Conservation (phyloP, 2,888 invertebrate genomes). For the Saturnia pavonia region DNA sequence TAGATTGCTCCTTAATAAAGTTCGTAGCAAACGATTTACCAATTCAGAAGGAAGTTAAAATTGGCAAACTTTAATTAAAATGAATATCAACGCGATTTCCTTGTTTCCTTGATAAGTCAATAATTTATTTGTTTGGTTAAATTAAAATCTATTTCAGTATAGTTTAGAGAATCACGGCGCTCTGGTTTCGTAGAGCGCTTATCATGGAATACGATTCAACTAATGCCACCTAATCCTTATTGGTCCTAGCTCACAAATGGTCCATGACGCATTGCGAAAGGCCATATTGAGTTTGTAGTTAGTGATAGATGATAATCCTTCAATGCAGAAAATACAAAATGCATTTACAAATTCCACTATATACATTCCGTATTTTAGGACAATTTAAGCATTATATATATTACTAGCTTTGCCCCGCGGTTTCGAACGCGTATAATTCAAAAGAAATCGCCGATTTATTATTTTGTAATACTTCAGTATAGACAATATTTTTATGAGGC, state of each 20-base stretch:
- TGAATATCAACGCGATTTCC: conserved; percentile 39
- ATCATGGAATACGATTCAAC: conserved; percentile 78
- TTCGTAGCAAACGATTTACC: conserved; percentile 34
- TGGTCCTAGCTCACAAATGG: conserved; percentile 70
- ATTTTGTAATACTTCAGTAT: no score
- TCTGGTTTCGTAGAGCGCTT: conserved; percentile 67
- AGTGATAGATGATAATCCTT: conserved; percentile 78
- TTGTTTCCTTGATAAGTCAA: conserved; percentile 43
- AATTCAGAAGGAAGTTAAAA: conserved; percentile 59
- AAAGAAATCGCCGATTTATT: no score
- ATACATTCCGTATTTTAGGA: no score
- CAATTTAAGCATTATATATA: no score
- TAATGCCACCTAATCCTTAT: conserved; percentile 77
- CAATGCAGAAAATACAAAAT: conserved; percentile 22
- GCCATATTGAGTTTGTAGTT: conserved; percentile 72
- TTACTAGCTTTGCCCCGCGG: no score
- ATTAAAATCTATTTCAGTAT: conserved; percentile 4
- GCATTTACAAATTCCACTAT: not conserved
- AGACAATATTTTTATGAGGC: no score
- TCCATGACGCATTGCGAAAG: conserved; percentile 67
- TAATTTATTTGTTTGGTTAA: conserved; percentile 42
- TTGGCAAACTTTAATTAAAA: conserved; percentile 65
- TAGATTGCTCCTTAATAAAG: conserved; percentile 11
- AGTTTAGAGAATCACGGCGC: conserved; percentile 12
- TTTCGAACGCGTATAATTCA: no score